Conservation (phyloP, 2,888 invertebrate genomes). For the Lithophane ornitopus region DNA sequence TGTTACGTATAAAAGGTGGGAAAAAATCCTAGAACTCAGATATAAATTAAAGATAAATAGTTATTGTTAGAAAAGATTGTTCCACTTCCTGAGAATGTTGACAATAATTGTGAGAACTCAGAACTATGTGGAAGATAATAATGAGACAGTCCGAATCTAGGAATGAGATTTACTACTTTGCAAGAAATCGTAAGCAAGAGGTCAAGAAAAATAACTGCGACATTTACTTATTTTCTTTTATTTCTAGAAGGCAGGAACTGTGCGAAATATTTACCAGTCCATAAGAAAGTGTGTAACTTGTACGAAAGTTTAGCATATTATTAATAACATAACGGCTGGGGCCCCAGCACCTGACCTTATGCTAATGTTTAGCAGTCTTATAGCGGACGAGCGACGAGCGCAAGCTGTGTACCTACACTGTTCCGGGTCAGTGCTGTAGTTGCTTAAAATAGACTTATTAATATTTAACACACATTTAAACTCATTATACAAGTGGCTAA, state of each 20-base stretch:
- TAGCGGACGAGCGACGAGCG: not conserved
- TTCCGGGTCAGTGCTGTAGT: constrained; percentile 38
- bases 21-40: constrained; percentile 38
- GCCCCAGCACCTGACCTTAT: constrained; percentile 38
- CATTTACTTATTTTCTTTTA: not conserved
- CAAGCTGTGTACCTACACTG: not conserved
- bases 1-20: constrained; percentile 57
- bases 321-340: constrained; percentile 25
- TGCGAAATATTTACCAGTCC: not conserved
- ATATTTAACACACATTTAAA: constrained; percentile 23
- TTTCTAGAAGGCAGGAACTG: not conserved
- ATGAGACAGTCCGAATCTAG: not conserved
- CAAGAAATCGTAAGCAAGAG: not conserved
- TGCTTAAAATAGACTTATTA: constrained; percentile 11
- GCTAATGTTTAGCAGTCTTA: constrained; percentile 40
- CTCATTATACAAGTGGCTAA: not conserved
- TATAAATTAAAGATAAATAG: constrained; percentile 34
- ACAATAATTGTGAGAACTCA: constrained; percentile 42
- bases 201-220: too few relatives aligned
- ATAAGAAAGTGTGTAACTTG: constrained; percentile 29
- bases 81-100: constrained; percentile 54
- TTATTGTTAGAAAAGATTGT: constrained; percentile 52
- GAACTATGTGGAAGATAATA: constrained; percentile 9
- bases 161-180: constrained; percentile 3
- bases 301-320: constrained; percentile 37